Conservation (phyloP, 1,140 invertebrate genomes). For the Aphis gossypii region DNA sequence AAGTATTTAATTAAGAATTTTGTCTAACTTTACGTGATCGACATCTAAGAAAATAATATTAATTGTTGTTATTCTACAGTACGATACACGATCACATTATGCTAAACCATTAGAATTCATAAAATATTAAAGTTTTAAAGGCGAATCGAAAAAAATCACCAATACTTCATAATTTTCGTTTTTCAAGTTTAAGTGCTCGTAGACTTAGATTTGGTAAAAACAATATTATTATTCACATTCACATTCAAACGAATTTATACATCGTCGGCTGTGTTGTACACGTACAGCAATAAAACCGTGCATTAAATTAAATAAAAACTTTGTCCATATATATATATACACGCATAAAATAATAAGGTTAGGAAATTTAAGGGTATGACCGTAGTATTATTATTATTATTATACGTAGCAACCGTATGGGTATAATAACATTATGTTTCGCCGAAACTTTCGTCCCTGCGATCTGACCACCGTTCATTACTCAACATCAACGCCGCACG, state of each 20-base stretch:
- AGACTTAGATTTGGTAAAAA: neutral
- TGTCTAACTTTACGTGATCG: neutral
- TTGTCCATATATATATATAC: neutral
- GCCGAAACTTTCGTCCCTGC: neutral
- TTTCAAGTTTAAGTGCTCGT: neutral
- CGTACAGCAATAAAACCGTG: neutral
- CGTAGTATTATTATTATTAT: neutral
- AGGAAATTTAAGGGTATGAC: neutral
- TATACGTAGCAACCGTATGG: neutral
- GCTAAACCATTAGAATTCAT: neutral
- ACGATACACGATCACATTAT: neutral
- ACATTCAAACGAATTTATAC: neutral
- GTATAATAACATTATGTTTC: conserved; percentile 1
- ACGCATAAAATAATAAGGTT: neutral
- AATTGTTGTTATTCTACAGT: neutral
- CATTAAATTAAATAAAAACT: conserved; percentile 13
- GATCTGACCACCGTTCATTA: conserved; percentile 29
- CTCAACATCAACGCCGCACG: neutral
- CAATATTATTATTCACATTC: neutral
- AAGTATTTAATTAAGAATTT: neutral
- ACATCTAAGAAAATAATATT: neutral
- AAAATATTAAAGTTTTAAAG: neutral
- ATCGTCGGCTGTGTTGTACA: neutral
- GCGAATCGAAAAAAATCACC: neutral
- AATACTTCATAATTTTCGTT: neutral